phyloP scores from a whole-genome alignment of 2,797 vertebrate genomes.

The Todus mexicanus region DNA sequence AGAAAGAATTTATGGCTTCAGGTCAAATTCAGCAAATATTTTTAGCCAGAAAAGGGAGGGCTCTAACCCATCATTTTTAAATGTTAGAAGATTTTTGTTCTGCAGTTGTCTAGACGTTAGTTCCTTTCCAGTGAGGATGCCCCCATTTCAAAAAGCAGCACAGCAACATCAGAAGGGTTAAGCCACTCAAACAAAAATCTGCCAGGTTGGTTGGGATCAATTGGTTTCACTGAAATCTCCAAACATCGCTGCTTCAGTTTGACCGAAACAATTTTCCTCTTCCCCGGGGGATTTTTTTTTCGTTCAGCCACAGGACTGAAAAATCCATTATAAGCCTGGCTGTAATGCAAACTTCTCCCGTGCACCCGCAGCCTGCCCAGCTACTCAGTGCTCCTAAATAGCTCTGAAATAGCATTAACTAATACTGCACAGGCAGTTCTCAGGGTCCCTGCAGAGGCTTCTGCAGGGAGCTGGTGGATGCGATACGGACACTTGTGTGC shows the following conservation, averaged over 20 bases:
- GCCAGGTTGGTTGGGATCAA: neutral
- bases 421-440: neutral
- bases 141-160: neutral
- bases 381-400: neutral
- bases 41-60: constrained; percentile 36
- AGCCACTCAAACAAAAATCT: neutral
- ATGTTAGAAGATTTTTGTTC: neutral
- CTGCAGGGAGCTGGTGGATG: neutral
- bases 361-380: neutral
- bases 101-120: neutral
- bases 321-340: constrained; percentile 54
- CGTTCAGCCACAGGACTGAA: constrained; percentile 41
- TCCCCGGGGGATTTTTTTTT: constrained; percentile 6
- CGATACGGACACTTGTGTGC: neutral
- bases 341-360: neutral
- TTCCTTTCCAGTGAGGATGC: neutral
- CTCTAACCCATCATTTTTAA: neutral
- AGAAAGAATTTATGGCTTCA: constrained; percentile 16
- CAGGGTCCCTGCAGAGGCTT: neutral
- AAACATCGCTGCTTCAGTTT: neutral
- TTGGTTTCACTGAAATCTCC: neutral
- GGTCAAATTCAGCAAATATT: constrained; percentile 47
- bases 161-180: neutral
- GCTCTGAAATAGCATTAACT: neutral
- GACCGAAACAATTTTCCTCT: constrained; percentile 16